These are phyloP conservation scores for Rhinolophus sinicus DNA, from an alignment of 2,113 vertebrate species.

Conservation along the genomic window DNA sequence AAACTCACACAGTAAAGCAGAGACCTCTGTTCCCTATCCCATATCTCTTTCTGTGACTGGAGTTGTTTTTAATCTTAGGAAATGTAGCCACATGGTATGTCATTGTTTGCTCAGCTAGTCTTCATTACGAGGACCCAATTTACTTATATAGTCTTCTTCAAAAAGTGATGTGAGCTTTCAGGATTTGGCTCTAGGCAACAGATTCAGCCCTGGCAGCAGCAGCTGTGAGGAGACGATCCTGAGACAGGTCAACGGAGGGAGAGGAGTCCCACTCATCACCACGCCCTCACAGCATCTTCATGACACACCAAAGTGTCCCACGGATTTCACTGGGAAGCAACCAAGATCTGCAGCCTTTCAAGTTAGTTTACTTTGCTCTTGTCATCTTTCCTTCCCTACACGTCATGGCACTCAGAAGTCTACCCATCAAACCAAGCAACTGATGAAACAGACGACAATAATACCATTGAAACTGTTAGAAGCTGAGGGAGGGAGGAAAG, in stretches of 20 bases:
- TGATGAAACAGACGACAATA: not conserved
- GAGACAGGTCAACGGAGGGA: not conserved
- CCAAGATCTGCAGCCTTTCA: not conserved
- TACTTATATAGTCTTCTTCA: not conserved
- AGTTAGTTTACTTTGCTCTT: not conserved
- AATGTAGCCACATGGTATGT: not conserved
- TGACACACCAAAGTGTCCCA: accelerated
- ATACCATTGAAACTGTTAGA: accelerated
- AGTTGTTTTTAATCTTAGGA: slow-evolving; percentile 47
- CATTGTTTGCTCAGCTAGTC: not conserved
- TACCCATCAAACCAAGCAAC: not conserved
- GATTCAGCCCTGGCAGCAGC: not conserved
- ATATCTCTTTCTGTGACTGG: slow-evolving; percentile 6
- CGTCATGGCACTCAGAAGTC: not conserved
- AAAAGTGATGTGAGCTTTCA: not conserved
- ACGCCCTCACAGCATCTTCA: not conserved
- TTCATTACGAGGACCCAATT: not conserved
- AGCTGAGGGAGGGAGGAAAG: not conserved
- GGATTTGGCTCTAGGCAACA: not conserved
- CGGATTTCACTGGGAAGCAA: not conserved
- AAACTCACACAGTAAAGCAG: slow-evolving; percentile 35
- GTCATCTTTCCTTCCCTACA: not conserved
- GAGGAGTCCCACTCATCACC: not conserved
- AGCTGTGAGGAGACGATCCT: not conserved
- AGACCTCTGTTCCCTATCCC: not conserved